Conservation (phyloP, 2,888 invertebrate species). For the Aleiodes testaceus region DNA sequence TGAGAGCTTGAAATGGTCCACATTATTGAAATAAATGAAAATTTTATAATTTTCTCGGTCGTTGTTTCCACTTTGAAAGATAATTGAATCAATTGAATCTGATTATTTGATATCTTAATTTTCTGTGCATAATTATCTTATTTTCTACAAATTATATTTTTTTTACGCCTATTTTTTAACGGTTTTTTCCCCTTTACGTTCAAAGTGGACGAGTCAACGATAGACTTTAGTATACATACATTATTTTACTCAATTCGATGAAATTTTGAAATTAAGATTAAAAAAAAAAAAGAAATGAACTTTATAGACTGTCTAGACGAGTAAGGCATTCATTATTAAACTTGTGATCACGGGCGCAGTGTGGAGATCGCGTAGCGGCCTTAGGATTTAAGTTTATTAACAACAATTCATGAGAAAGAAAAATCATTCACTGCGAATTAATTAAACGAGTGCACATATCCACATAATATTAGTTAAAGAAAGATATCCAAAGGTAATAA, state of each 20-base stretch:
- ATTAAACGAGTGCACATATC: slow-evolving; percentile 60
- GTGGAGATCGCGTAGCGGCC: slow-evolving; percentile 51
- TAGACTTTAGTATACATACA: too few relatives aligned
- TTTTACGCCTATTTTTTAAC: too few relatives aligned
- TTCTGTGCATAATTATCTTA: too few relatives aligned
- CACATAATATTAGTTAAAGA: slow-evolving; percentile 26
- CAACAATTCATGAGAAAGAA: background rate
- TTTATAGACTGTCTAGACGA: slow-evolving; percentile 29
- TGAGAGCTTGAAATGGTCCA: slow-evolving; percentile 4
- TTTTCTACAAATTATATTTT: too few relatives aligned
- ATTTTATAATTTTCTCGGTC: too few relatives aligned
- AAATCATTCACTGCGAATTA: slow-evolving; percentile 43
- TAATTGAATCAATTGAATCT: too few relatives aligned
- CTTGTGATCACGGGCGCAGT: slow-evolving; percentile 23
- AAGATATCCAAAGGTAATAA: background rate
- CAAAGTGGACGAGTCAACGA: too few relatives aligned
- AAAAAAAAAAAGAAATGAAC: slow-evolving; percentile 25
- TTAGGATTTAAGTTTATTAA: slow-evolving; percentile 51
- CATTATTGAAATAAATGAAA: too few relatives aligned
- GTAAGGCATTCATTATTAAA: slow-evolving; percentile 16
- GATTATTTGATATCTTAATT: too few relatives aligned
- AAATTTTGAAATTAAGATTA: slow-evolving; percentile 2
- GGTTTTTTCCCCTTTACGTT: too few relatives aligned
- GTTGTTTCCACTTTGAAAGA: too few relatives aligned
- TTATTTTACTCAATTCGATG: too few relatives aligned